A percentile compares a stretch with the other conserved stretches of the same genome.
These are phyloP conservation scores for Fissipunctia ypsillon DNA, from an alignment of 2,888 invertebrate species.

Conservation along the genomic window DNA sequence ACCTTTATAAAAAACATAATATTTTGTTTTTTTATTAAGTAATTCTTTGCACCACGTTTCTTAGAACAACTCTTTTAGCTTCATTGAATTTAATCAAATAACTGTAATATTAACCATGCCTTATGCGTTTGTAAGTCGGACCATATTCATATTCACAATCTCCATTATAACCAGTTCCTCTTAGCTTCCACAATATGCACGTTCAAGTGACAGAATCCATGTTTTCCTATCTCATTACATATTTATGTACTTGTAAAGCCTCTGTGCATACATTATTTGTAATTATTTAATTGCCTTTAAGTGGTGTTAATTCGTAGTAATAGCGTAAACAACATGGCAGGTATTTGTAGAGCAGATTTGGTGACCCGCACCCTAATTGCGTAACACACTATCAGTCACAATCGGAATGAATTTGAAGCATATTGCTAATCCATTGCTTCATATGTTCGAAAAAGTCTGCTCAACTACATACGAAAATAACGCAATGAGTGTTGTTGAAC, in stretches of 20 bases:
- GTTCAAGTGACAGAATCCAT: constrained; percentile 56
- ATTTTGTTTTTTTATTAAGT: background rate
- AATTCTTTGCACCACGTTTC: background rate
- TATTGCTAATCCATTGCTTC: too few relatives aligned
- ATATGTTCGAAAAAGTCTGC: too few relatives aligned
- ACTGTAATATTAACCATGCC: background rate
- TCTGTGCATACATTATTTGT: constrained; percentile 59
- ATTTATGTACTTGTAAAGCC: constrained; percentile 56
- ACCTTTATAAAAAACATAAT: too few relatives aligned
- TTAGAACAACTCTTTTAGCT: background rate
- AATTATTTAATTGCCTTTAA: constrained; percentile 62
- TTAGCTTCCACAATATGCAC: constrained; percentile 39
- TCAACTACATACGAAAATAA: too few relatives aligned
- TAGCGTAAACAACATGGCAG: constrained; percentile 52
- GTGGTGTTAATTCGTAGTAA: constrained; percentile 61
- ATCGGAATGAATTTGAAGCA: too few relatives aligned
- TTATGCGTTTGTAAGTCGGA: background rate
- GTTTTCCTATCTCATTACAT: constrained; percentile 64
- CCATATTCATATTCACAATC: constrained; percentile 25
- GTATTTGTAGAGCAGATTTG: constrained; percentile 20
- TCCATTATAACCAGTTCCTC: constrained; percentile 45
- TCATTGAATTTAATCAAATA: background rate
- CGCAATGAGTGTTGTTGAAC: too few relatives aligned
- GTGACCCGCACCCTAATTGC: too few relatives aligned
- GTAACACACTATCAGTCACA: too few relatives aligned